Evolutionary conservation across 1,140 invertebrate genomes (phyloP), one percentile per base, ranked within the genome.

Genomic region (Drosophila subobscura): DNA sequence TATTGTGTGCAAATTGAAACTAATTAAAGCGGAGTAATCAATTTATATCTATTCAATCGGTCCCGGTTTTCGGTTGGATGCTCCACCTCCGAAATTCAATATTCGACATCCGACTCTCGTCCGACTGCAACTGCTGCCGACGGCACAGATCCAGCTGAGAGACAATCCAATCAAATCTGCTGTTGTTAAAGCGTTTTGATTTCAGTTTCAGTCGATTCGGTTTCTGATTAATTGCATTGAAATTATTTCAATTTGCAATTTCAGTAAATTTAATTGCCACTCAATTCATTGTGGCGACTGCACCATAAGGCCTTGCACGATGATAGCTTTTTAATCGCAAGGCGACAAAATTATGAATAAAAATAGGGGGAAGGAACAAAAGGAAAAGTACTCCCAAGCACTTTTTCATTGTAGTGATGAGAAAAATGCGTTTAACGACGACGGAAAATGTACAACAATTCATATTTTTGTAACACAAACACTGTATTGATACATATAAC

Each of bases 21-120:
- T 84, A 80, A 84, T 84, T 84, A 84, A 77, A 84, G 72, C 42
- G 40, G 45, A 65, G 83, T 67, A 67, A 74, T 75, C 44, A 66
- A 66, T 75, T 65, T 72, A 49, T 47, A 61, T 64, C 14, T 29
- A 57, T 40, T 37, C 23, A 20, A 47, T 56, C 20, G 41, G 41
- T 6, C 8, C 16, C 22, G 41, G 40, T 33, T 8, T 29, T 37
- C 33, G 50, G 29, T 8, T 37, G 29, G 44, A 49, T 22, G 20
- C 27, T 14, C 5, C 44, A 22, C 10, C 10, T 4, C 10, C 10
- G 33, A 12, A 10, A 12, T 37, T 37, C 33, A 10, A 37, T 4
- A 37, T 10, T 37, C 33, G 0, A 37, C 33, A 37, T 37, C 10
- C 29, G 29, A 33, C 2, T 33, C 3, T 33, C 29, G 29, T 4